Base-by-base conservation (phyloP, 1,140 invertebrate genomes). In the Cotesia vestalis region DNA sequence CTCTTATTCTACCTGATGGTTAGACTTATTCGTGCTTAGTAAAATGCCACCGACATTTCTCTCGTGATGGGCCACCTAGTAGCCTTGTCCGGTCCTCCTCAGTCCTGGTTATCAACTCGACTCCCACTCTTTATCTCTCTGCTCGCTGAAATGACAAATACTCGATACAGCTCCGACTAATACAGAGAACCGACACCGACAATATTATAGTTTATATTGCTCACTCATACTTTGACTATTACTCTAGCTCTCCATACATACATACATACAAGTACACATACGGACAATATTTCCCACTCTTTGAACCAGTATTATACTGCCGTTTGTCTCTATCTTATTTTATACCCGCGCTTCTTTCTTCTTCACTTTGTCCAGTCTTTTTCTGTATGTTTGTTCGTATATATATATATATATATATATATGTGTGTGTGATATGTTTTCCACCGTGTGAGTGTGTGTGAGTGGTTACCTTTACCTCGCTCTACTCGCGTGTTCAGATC, bases 401-500 rank as follows among this genome's bases (percentile, higher is more conserved):
- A 46, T 46, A n/a, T n/a, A n/a, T n/a, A n/a, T n/a, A n/a, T n/a
- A n/a, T n/a, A n/a, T 40, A 40, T 40, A 46, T 46, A 46, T 46
- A 40, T 40, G 2, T 40, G 11, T 46, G 11, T 11, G 3, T 46
- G 40, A 9, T 46, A 9, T 46, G 40, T 53, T 69, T 74, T 72
- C 69, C 63, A 68, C 46, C 61, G 27, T 3, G 3, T 27, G 1
- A 27, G 27, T 27, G 27, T 27, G 27, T 27, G 27, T 46, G 6
- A 46, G 6, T 46, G 40, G 40, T 46, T 75, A 81, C 78, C 79
- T 82, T 79, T 76, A 75, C 71, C 78, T 78, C 77, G 75, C 76
- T 79, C 76, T 74, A 69, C 78, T 78, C 77, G 75, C 76, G 79
- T 55, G 73, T 66, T 70, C 46, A 69, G 66, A 69, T 79, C 76